Conservation (phyloP, 2,888 invertebrate species). For the Horisme vitalbata region DNA sequence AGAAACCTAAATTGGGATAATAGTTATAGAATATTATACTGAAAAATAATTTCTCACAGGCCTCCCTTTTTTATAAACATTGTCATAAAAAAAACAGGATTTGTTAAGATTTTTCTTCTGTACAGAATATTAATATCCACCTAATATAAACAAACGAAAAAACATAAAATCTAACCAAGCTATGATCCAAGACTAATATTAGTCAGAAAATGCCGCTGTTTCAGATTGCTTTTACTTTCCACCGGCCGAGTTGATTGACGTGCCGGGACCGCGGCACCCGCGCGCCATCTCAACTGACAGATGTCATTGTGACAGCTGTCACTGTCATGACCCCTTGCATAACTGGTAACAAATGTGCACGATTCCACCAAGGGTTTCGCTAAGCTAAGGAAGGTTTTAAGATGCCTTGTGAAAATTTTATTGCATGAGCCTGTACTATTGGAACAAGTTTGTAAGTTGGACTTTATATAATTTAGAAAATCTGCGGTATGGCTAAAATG, state of each 20-base stretch:
- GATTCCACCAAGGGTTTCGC: slow-evolving; percentile 23
- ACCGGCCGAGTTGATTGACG: slow-evolving; percentile 47
- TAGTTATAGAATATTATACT: too few species aligned
- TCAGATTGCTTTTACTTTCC: slow-evolving; percentile 31
- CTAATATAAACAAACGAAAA: slow-evolving; percentile 1
- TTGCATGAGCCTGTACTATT: too few species aligned
- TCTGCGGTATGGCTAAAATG: too few species aligned
- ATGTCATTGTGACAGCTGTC: slow-evolving; percentile 59
- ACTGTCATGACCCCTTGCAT: slow-evolving; percentile 49
- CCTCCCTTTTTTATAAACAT: too few species aligned
- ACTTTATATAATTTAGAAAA: too few species aligned
- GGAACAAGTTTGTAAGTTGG: too few species aligned
- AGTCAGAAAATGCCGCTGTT: slow-evolving; percentile 16
- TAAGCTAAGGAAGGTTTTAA: slow-evolving; percentile 17
- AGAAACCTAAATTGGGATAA: too few species aligned
- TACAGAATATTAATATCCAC: too few species aligned
- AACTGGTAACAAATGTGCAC: slow-evolving; percentile 44
- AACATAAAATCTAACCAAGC: slow-evolving; percentile 12
- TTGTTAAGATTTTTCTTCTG: too few species aligned
- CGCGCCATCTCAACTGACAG: slow-evolving; percentile 46
- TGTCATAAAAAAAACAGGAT: too few species aligned
- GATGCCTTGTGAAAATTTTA: slow-evolving; percentile 15
- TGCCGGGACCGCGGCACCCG: slow-evolving; percentile 43
- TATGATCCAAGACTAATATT: slow-evolving; percentile 16
- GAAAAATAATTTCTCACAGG: too few species aligned